Conservation (phyloP, 2,888 invertebrate genomes). For the Boloria selene region DNA sequence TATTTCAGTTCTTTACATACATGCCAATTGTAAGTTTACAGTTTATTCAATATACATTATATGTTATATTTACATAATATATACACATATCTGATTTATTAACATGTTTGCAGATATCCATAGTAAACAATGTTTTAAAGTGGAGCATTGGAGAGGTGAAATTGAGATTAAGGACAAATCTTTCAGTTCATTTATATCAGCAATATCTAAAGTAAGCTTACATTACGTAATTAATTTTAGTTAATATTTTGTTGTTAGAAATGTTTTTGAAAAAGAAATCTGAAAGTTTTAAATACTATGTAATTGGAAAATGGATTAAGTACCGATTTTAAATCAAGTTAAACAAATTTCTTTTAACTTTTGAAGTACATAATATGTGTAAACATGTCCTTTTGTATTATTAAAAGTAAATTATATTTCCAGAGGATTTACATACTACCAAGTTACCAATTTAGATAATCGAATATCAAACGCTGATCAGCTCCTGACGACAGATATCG, state of each 20-base stretch:
- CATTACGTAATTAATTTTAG: background rate
- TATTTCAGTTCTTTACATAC: conserved; percentile 90
- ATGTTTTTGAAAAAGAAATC: no score
- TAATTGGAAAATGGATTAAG: no score
- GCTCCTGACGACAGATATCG: conserved; percentile 96
- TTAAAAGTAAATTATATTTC: conserved; percentile 10
- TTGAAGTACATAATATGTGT: no score
- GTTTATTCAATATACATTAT: background rate
- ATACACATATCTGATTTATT: background rate
- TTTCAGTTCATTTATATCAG: conserved; percentile 93
- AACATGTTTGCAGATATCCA: conserved; percentile 87
- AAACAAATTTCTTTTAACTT: no score
- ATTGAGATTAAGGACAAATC: conserved; percentile 92
- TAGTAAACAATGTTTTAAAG: conserved; percentile 96
- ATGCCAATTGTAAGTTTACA: conserved; percentile 90
- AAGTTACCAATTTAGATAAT: conserved; percentile 97
- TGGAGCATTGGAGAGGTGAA: conserved; percentile 97
- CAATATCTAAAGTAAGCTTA: conserved; percentile 93
- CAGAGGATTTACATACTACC: conserved; percentile 97
- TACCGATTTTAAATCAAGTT: no score
- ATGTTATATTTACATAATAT: background rate
- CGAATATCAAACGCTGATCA: conserved; percentile 98
- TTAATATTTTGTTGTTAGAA: no score
- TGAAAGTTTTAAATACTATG: background rate
- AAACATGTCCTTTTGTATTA: background rate